A percentile compares a stretch with the other conserved stretches of the same genome.
phyloP scores from a whole-genome alignment of 1,140 invertebrate species.

The Aphaenogaster rudis region DNA sequence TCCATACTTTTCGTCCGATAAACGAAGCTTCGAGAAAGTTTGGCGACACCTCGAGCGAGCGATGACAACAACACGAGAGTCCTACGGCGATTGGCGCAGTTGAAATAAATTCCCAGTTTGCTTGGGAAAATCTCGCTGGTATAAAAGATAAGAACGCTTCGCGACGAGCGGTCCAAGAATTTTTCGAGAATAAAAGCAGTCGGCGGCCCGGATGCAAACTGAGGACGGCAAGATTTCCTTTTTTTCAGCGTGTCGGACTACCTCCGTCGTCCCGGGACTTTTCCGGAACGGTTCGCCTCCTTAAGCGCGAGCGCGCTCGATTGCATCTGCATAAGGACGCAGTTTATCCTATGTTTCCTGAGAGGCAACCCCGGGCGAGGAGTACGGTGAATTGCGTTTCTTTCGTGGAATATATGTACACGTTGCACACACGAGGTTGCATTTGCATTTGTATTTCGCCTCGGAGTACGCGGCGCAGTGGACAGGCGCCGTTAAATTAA shows the following conservation, averaged over 20 bases:
- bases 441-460: conserved; percentile 77
- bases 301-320: conserved; percentile 46
- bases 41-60: conserved; percentile 4
- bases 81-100: not conserved
- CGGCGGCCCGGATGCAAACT: not conserved
- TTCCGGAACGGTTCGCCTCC: conserved; percentile 1
- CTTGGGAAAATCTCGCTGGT: not conserved
- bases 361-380: conserved; percentile 30
- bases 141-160: not conserved
- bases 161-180: not conserved
- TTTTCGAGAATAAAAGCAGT: conserved; percentile 15
- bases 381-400: conserved; percentile 51
- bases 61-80: conserved; percentile 18
- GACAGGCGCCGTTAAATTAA: conserved; percentile 71
- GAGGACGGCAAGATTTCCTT: not conserved
- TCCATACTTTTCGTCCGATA: conserved; percentile 33
- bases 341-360: conserved; percentile 69
- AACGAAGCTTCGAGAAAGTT: conserved; percentile 3
- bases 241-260: not conserved
- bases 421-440: not conserved
- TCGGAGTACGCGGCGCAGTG: conserved; percentile 14
- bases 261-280: conserved; percentile 14
- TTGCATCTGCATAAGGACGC: conserved; percentile 69
- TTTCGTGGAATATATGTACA: conserved; percentile 49
- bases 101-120: conserved; percentile 38